Conservation (phyloP, 2,888 invertebrate genomes). For the Oligia strigilis region DNA sequence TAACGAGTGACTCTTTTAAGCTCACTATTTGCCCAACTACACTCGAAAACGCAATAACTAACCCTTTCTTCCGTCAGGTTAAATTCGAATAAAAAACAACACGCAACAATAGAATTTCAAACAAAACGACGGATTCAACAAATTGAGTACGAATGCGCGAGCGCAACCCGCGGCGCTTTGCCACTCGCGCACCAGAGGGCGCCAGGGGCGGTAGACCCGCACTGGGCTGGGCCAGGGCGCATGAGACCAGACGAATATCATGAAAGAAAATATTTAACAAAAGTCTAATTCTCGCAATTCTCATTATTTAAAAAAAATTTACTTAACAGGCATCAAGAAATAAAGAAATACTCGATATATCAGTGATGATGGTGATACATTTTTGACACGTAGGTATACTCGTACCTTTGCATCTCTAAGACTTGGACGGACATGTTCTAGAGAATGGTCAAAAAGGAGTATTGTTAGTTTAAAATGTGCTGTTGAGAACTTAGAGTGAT, state of each 20-base stretch:
- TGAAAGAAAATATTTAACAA: slow-evolving; percentile 1
- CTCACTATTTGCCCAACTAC: slow-evolving; percentile 46
- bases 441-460: no score
- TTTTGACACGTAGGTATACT: no score
- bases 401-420: background rate
- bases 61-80: slow-evolving; percentile 62
- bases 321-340: no score
- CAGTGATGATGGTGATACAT: background rate
- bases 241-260: background rate
- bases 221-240: slow-evolving; percentile 29
- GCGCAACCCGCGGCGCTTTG: slow-evolving; percentile 64
- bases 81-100: slow-evolving; percentile 66
- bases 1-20: slow-evolving; percentile 31
- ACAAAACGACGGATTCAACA: slow-evolving; percentile 61
- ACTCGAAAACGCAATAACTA: slow-evolving; percentile 45
- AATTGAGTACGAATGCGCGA: slow-evolving; percentile 65
- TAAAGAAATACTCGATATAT: background rate
- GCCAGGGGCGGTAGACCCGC: slow-evolving; percentile 67
- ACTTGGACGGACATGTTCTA: background rate
- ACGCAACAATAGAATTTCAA: slow-evolving; percentile 63
- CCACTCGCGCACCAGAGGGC: slow-evolving; percentile 68
- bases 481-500: background rate
- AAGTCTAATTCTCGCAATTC: background rate
- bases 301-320: no score
- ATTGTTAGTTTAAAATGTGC: background rate